Base-by-base conservation (phyloP, 2,797 vertebrate species). In the Rhinichthys osculus region DNA sequence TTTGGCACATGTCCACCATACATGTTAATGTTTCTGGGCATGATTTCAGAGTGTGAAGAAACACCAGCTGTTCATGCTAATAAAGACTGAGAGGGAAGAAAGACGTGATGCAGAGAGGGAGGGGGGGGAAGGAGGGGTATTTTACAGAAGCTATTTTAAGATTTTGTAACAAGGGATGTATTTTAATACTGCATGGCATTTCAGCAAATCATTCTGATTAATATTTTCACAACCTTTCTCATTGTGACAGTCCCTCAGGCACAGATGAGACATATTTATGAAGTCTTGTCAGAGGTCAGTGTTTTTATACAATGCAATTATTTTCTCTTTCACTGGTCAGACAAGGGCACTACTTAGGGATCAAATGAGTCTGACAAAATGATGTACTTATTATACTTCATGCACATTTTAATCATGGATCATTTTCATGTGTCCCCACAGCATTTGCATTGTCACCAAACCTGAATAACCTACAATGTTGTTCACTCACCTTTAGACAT, bases 191-290 rank as follows among this genome's bases (percentile, higher is more conserved):
- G 73, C 64, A 84, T 89, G 88, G 85, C 88, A 89, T 91, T 91
- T 91, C 71, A 59, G 88, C 76, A 87, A 88, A 90, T 90, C 88
- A 86, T 79, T 89, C 86, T 91, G 81, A 89, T 91, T 86, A 88
- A 90, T 90, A 89, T 90, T 85, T 89, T 87, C 84, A 81, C 84
- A 82, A 40, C 50, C 74, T 86, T 77, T 86, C 83, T 84, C 76
- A 86, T 86, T 84, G 42, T 70, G 76, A 59, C 30, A 81, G 67
- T 69, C 83, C 81, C 86, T 79, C 35, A 78, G 83, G 85, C 70
- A 73, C 74, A 83, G 83, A 83, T 50, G 79, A 44, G 54, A 82
- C 66, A 42, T 86, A 87, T 87, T 91, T 86, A 91, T 76, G 69
- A 30, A 77, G 50, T 78, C 59, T 85, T 91, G 83, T 88, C 73